These are phyloP conservation scores for Rana temporaria DNA, from an alignment of 2,113 vertebrate genomes.

Conservation along the genomic window DNA sequence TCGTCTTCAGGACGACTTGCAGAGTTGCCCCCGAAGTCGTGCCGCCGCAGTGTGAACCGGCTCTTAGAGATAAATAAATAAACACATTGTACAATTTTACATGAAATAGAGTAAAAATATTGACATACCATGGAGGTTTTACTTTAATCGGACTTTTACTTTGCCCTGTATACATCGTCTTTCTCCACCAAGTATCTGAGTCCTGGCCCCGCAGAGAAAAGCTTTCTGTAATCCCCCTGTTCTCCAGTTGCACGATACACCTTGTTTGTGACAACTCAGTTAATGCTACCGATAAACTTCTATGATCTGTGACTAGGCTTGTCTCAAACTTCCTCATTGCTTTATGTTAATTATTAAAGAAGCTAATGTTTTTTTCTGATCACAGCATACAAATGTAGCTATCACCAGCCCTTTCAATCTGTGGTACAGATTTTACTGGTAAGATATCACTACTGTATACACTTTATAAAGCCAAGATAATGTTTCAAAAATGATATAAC, in stretches of 20 bases:
- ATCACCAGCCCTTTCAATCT: background rate
- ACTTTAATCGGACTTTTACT: background rate
- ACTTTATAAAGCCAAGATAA: too few species aligned
- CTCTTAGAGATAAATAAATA: too few species aligned
- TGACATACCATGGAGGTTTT: background rate
- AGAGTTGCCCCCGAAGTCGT: too few species aligned
- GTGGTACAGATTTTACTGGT: background rate
- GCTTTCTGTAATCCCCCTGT: background rate
- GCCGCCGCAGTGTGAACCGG: too few species aligned
- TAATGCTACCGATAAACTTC: background rate
- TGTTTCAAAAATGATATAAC: too few species aligned
- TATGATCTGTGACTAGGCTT: background rate
- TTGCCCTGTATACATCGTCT: background rate
- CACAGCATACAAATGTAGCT: background rate
- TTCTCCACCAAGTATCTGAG: background rate
- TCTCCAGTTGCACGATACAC: background rate
- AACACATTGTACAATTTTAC: too few species aligned
- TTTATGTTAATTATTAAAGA: slow-evolving; percentile 43
- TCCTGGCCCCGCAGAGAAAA: background rate
- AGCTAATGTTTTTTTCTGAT: background rate
- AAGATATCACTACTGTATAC: background rate
- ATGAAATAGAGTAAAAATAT: too few species aligned
- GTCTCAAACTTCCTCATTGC: slow-evolving; percentile 41
- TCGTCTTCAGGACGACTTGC: too few species aligned
- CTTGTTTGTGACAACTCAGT: background rate